phyloP scores from a whole-genome alignment of 2,888 invertebrate genomes.

The Amblyteles armatorius region DNA sequence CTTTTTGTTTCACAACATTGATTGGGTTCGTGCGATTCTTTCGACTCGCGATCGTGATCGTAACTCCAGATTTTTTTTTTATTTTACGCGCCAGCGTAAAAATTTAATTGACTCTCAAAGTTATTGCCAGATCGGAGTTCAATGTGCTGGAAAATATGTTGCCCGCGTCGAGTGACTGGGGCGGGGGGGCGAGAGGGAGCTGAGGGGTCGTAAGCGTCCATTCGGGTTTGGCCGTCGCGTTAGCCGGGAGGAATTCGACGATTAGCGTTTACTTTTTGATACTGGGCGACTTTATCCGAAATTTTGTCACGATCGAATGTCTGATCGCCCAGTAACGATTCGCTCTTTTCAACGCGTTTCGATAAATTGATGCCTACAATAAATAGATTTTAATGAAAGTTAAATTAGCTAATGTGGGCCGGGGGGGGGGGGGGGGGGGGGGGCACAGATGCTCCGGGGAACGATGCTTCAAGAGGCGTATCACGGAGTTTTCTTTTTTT shows the following conservation, averaged over 20 bases:
- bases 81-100: background rate
- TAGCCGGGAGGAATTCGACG: conserved; percentile 18
- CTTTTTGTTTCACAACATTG: conserved; percentile 42
- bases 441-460: conserved; percentile 12
- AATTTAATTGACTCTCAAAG: background rate
- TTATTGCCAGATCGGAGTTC: conserved; percentile 12
- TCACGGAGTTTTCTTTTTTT: conserved; percentile 10
- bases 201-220: background rate
- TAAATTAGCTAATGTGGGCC: conserved; percentile 53
- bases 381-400: conserved; percentile 61
- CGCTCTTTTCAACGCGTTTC: background rate
- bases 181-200: background rate
- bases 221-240: background rate
- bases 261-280: conserved; percentile 4
- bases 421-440: conserved; percentile 26
- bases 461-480: conserved; percentile 42
- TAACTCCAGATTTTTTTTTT: background rate
- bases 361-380: conserved; percentile 64
- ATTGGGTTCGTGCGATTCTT: conserved; percentile 27
- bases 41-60: background rate
- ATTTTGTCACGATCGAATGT: background rate
- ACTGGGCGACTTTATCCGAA: conserved; percentile 4
- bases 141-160: conserved; percentile 26
- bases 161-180: background rate
- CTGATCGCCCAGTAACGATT: conserved; percentile 3